Evolutionary conservation across 2,113 vertebrate species (phyloP), one percentile per base, ranked within the genome.

Genomic region (Protobothrops mucrosquamatus): DNA sequence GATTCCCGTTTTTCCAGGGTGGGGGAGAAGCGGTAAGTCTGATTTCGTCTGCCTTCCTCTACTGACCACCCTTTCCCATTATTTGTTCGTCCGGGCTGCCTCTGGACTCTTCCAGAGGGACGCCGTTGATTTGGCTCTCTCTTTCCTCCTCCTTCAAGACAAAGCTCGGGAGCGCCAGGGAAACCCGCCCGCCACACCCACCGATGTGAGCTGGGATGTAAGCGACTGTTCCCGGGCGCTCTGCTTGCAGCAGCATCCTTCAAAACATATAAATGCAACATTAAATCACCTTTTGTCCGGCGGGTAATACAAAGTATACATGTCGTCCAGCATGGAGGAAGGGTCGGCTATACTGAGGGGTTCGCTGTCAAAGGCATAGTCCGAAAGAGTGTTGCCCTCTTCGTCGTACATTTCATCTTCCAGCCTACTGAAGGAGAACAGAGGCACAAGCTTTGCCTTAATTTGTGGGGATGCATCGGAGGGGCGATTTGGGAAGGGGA

Each of bases 361-460:
- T 56, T 98, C 98, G 23, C 97, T 96, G 94, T 99, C 98, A 12
- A 98, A 99, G 93, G 98, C 98, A 97, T 98, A 97, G 94, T 98
- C 98, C 26, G 96, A 97, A 95, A 99, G 97, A 24, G 98, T 98
- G 94, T 98, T 98, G 24, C 98, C 99, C 69, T 98, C 98, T 94
- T 98, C 98, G 93, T 99, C 98, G 93, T 99, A 99, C 90, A 98
- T 97, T 93, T 98, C 98, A 94, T 98, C 98, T 94, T 99, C 98
- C 89, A 98, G 97, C 97, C 99, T 99, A 97, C 69, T 39, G 94
- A n/a, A 23, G 59, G 51, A 52, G 18, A 23, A 8, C 1, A 56
- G 18, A 43, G 1, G 87, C 26, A 29, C 29, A 51, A 14, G 55
- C 10, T 22, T n/a, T 23, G 20, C 55, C 56, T 59, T 14, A 89